phyloP scores from a whole-genome alignment of 2,113 vertebrate species.

The Myiozetetes cayanensis region DNA sequence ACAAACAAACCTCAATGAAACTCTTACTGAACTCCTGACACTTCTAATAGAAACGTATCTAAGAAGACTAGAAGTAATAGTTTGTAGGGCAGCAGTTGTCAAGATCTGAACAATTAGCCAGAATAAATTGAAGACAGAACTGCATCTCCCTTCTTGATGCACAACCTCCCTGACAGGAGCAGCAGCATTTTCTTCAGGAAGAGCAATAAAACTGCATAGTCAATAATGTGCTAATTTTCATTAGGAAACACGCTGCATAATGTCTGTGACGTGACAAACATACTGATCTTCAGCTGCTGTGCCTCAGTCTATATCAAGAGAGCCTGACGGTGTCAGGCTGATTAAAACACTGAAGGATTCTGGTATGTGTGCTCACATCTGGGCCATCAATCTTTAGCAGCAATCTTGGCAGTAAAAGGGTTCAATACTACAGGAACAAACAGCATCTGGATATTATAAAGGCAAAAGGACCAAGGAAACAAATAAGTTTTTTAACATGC shows the following conservation, averaged over 20 bases:
- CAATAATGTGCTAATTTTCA: not conserved
- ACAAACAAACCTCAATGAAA: not conserved
- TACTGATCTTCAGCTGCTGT: not conserved
- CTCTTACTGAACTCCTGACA: not conserved
- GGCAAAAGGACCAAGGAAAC: not conserved
- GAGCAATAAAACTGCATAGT: not conserved
- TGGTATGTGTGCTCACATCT: fast-evolving
- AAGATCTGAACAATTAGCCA: not conserved
- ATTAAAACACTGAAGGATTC: not conserved
- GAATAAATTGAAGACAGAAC: not conserved
- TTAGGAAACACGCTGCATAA: not conserved
- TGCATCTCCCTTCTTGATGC: not conserved
- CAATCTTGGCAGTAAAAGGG: not conserved
- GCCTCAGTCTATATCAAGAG: not conserved
- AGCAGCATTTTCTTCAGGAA: not conserved
- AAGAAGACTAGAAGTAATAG: not conserved
- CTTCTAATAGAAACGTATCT: not conserved
- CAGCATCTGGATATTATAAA: not conserved
- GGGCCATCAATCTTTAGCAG: not conserved
- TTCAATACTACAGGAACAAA: not conserved
- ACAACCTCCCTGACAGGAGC: not conserved
- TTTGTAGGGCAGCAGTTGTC: not conserved
- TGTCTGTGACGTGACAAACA: fast-evolving
- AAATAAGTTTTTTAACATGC: not conserved
- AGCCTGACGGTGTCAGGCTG: not conserved